Evolutionary conservation across 2,797 vertebrate genomes (phyloP).

Genomic region (Lycodopsis pacificus): DNA sequence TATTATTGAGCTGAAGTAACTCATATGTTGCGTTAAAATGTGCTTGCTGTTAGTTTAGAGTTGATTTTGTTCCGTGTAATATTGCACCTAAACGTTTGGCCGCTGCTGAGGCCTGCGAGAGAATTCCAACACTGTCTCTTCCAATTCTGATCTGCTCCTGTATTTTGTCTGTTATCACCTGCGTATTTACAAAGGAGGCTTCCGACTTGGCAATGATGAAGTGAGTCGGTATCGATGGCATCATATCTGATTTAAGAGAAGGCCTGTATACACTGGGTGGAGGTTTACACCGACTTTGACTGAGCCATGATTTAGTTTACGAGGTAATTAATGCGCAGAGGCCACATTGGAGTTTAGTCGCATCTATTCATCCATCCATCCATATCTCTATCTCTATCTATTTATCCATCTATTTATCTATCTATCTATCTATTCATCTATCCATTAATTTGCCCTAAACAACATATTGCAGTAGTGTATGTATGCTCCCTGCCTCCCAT

Average conservation of each 20-base stretch:
- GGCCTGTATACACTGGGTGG: slow-evolving; percentile 35
- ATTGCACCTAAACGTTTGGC: not conserved
- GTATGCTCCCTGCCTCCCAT: slow-evolving; percentile 60
- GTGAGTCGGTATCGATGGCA: slow-evolving; percentile 72
- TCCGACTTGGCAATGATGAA: slow-evolving; percentile 82
- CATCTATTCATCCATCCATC: slow-evolving; percentile 10
- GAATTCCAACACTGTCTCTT: slow-evolving; percentile 73
- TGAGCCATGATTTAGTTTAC: slow-evolving; percentile 13
- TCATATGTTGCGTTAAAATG: not conserved
- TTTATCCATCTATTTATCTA: not conserved
- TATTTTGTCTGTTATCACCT: slow-evolving; percentile 86
- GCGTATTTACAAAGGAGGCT: slow-evolving; percentile 82
- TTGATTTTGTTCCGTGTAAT: not conserved
- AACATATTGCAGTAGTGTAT: slow-evolving; percentile 64
- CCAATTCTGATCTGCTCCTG: slow-evolving; percentile 75
- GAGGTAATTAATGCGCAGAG: slow-evolving; percentile 1
- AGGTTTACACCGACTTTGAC: slow-evolving; percentile 24
- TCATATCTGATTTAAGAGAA: slow-evolving; percentile 75
- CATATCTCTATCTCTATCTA: not conserved
- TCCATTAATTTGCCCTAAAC: not conserved
- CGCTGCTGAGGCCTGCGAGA: slow-evolving; percentile 52
- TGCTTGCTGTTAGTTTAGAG: not conserved
- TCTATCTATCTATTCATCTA: not conserved
- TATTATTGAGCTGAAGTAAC: not conserved
- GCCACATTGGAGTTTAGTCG: not conserved